Base-by-base conservation (phyloP, 2,888 invertebrate genomes). In the Nemoura dubitans region DNA sequence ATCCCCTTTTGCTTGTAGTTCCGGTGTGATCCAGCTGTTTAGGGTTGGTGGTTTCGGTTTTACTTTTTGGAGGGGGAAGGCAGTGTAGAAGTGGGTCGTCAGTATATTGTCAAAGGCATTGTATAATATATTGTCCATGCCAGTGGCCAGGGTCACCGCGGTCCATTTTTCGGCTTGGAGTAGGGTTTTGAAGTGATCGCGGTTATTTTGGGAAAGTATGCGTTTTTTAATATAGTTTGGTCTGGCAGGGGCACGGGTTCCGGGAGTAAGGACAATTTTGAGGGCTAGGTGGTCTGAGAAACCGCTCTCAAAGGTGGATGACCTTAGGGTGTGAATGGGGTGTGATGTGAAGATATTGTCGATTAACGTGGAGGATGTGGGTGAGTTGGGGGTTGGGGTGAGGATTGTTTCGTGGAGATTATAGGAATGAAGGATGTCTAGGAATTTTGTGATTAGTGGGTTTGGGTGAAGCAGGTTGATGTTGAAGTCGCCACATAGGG, bases 1-100 rank as follows among this genome's bases (percentile, higher is more conserved):
- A 14, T n/a, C n/a, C n/a, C 28, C 82, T 10, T 29, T 30, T 16
- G 29, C 27, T 14, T 29, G 82, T 29, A 82, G 30, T 82, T 82
- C 29, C n/a, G 28, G 82, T 7, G 82, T 29, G 30, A 82, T 82
- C 82, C 82, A 30, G 36, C 3, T 29, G 30, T 27, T 82, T 82
- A 14, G 30, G 21, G 28, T 82, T 82, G n/a, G 30, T 28, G 16
- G 28, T 82, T 28, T 14, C 30, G 21, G 10, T 21, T n/a, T n/a
- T 10, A n/a, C 30, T 10, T 29, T 29, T 29, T 14, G 82, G n/a
- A 28, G 82, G 0, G 82, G 82, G 30, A 82, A 82, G 30, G 82
- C 82, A 16, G 29, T 30, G n/a, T 82, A 14, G n/a, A 82, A 30
- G 29, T 82, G 30, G 14, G 28, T n/a, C n/a, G 30, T 29, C 21